These are phyloP conservation scores for Lathamus discolor DNA, from an alignment of 2,113 vertebrate species.

Conservation along the genomic window DNA sequence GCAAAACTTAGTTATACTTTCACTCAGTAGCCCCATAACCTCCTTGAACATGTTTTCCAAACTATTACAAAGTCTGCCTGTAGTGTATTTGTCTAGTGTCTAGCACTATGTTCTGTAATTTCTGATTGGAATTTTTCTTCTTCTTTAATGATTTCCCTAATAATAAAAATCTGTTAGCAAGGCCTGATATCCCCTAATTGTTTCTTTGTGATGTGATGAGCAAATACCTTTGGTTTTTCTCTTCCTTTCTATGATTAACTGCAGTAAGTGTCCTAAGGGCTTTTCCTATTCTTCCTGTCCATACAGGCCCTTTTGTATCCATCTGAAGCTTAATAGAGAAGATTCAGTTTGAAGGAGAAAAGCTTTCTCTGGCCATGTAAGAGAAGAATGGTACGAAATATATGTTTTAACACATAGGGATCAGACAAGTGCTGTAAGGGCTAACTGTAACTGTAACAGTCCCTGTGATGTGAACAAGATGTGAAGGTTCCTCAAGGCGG, in stretches of 20 bases:
- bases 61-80: not conserved
- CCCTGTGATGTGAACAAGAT: not conserved
- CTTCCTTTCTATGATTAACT: not conserved
- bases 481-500: constrained; percentile 23
- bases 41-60: not conserved
- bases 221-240: not conserved
- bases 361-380: not conserved
- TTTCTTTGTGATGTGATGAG: not conserved
- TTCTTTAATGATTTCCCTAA: not conserved
- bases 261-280: not conserved
- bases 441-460: not conserved
- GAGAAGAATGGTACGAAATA: not conserved
- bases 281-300: not conserved
- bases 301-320: not conserved
- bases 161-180: not conserved
- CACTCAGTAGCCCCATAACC: not conserved
- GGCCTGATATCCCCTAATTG: not conserved
- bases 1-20: not conserved
- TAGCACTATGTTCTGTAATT: not conserved
- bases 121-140: not conserved
- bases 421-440: not conserved
- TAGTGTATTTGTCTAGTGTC: not conserved
- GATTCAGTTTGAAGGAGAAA: not conserved
- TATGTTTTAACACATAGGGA: not conserved
- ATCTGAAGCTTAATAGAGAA: not conserved